Base-by-base conservation (phyloP, 1,140 invertebrate species). In the Diabrotica undecimpunctata region DNA sequence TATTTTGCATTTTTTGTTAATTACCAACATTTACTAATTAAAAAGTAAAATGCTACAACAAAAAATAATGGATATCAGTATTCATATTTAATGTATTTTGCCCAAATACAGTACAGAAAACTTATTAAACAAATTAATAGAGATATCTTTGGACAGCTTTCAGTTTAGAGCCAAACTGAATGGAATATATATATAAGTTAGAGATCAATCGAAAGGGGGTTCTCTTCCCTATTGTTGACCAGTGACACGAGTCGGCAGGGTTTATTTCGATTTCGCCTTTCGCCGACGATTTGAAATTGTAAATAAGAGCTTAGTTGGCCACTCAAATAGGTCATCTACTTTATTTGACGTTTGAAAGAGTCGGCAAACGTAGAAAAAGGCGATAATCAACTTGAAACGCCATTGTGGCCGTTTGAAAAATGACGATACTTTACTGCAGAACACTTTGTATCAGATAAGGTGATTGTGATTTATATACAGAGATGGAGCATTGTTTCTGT, bases 251-350 rank as follows among this genome's bases (percentile, higher is more conserved):
- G 37, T 46, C 41, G 41, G 38, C 14, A 62, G 61, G 61, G 61
- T 54, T 50, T 64, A 55, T 68, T 70, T 66, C 64, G 41, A 46
- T 46, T 46, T 46, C 41, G 41, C 41, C 41, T 46, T 46, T 46
- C 41, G 41, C 41, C 41, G 58, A 57, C 66, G 66, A 68, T 71
- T 71, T 71, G 70, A 71, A 71, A 71, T 69, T 71, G 70, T 71
- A 67, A 71, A 71, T 71, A 71, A 69, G 69, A 70, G 68, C 62
- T 66, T 64, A 61, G 70, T 64, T 65, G 67, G 65, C 61, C 67
- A 57, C 63, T 66, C 61, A 51, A 60, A 54, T 58, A 55, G 59
- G 60, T 62, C 65, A 66, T 46, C 64, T 66, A 65, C 65, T 71
- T 64, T 69, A 69, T 65, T 71, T 65, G 70, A 67, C 68, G 61